Percentiles rank a stretch among this genome's conserved stretches.
These are phyloP conservation scores for Melanostigma gelatinosum DNA, from an alignment of 2,113 vertebrate species.

Conservation along the genomic window DNA sequence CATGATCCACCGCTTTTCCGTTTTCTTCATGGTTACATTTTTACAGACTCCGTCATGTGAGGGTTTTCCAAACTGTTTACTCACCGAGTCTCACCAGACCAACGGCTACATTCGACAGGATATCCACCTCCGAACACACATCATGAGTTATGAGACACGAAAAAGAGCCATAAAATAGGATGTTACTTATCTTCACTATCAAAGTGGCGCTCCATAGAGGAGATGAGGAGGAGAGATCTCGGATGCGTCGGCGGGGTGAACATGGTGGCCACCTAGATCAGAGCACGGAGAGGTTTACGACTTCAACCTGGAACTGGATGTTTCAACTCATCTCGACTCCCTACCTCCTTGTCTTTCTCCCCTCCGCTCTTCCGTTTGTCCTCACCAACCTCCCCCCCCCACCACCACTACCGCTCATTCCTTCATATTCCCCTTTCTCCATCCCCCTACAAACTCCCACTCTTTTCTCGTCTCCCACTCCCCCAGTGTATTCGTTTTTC, in stretches of 20 bases:
- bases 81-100: constrained; percentile 52
- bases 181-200: constrained; percentile 73
- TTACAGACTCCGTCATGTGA: constrained; percentile 1
- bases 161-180: constrained; percentile 67
- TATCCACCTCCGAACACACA: constrained; percentile 49
- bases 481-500: constrained; percentile 84
- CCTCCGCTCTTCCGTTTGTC: constrained; percentile 60
- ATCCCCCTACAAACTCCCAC: constrained; percentile 64
- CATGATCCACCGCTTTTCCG: not conserved
- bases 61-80: constrained; percentile 23
- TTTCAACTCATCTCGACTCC: constrained; percentile 71
- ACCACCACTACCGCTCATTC: constrained; percentile 17
- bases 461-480: constrained; percentile 73
- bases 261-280: constrained; percentile 80
- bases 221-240: constrained; percentile 68
- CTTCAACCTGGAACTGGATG: constrained; percentile 80
- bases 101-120: constrained; percentile 21
- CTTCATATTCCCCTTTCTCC: constrained; percentile 30
- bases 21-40: constrained; percentile 26
- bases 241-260: constrained; percentile 66
- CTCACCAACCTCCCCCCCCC: constrained; percentile 36
- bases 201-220: constrained; percentile 59
- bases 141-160: constrained; percentile 60
- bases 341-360: constrained; percentile 58
- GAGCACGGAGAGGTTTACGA: constrained; percentile 80